A percentile compares a stretch with the other conserved stretches of the same genome.
Evolutionary conservation across 2,888 invertebrate genomes (phyloP).

Genomic region (Campopleginae sp.): DNA sequence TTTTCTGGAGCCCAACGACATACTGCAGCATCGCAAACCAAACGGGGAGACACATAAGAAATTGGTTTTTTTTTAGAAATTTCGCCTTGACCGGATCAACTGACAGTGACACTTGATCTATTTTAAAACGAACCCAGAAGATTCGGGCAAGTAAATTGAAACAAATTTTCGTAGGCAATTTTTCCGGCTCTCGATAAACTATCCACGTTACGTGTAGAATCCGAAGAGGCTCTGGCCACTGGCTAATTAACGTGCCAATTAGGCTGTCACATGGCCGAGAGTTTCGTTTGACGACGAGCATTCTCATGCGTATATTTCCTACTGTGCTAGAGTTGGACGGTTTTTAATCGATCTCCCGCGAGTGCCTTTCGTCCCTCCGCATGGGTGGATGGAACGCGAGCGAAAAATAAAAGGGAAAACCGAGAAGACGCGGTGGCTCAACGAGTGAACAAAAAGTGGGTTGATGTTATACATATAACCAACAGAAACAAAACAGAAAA

Average conservation of each 20-base stretch:
- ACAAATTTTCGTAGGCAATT: neutral
- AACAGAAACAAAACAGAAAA: conserved; percentile 8
- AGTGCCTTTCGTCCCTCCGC: conserved; percentile 57
- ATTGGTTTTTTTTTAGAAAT: neutral
- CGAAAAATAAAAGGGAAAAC: conserved; percentile 62
- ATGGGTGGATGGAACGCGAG: conserved; percentile 43
- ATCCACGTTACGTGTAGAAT: neutral
- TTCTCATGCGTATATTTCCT: conserved; percentile 16
- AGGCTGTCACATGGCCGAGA: conserved; percentile 47
- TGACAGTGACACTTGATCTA: neutral
- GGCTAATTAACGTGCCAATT: conserved; percentile 63
- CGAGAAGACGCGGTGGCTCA: conserved; percentile 44
- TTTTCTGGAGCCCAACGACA: too few relatives aligned
- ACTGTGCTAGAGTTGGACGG: conserved; percentile 38
- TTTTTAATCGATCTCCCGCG: conserved; percentile 66
- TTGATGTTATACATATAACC: conserved; percentile 38
- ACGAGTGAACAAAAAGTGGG: conserved; percentile 60
- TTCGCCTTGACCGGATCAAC: neutral
- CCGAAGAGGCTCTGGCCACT: neutral
- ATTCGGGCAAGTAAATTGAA: neutral
- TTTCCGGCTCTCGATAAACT: conserved; percentile 22
- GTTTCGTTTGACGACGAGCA: conserved; percentile 16
- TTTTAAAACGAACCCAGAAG: neutral
- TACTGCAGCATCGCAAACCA: neutral
- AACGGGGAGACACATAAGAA: neutral